Percentiles rank a stretch among this genome's conserved stretches.
These are phyloP conservation scores for Darevskia nairensis DNA, from an alignment of 2,797 vertebrate genomes.

Conservation along the genomic window DNA sequence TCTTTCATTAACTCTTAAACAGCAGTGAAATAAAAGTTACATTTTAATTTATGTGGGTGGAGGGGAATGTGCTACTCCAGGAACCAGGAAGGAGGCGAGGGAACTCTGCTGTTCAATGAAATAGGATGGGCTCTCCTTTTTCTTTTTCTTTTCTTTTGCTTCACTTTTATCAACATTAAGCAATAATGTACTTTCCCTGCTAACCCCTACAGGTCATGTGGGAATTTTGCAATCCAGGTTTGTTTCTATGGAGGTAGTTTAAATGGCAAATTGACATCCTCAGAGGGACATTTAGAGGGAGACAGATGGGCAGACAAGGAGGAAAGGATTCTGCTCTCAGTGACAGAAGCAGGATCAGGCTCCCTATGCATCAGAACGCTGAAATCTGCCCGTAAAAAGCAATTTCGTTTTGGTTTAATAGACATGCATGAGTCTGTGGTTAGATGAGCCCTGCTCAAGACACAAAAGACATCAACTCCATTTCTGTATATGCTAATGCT, in stretches of 20 bases:
- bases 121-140: constrained; percentile 4
- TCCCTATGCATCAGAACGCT: constrained; percentile 40
- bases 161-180: constrained; percentile 42
- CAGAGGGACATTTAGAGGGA: constrained; percentile 3
- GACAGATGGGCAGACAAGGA: constrained; percentile 3
- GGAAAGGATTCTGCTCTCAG: constrained; percentile 39
- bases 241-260: constrained; percentile 14
- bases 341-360: constrained; percentile 13
- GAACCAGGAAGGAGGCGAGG: neutral
- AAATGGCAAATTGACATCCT: constrained; percentile 10
- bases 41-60: constrained; percentile 72
- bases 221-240: constrained; percentile 2
- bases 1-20: constrained; percentile 89
- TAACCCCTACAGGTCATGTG: constrained; percentile 31
- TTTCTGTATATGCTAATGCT: constrained; percentile 41
- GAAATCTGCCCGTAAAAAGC: constrained; percentile 23
- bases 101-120: constrained; percentile 50
- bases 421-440: neutral
- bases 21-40: constrained; percentile 68
- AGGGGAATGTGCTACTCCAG: constrained; percentile 50
- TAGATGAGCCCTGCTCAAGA: neutral
- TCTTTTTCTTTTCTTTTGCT: constrained; percentile 3
- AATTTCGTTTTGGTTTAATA: neutral
- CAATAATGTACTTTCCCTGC: neutral
- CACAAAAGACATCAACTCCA: constrained; percentile 46